These are phyloP conservation scores for Eupithecia tripunctaria DNA, from an alignment of 2,888 invertebrate species.

Conservation along the genomic window DNA sequence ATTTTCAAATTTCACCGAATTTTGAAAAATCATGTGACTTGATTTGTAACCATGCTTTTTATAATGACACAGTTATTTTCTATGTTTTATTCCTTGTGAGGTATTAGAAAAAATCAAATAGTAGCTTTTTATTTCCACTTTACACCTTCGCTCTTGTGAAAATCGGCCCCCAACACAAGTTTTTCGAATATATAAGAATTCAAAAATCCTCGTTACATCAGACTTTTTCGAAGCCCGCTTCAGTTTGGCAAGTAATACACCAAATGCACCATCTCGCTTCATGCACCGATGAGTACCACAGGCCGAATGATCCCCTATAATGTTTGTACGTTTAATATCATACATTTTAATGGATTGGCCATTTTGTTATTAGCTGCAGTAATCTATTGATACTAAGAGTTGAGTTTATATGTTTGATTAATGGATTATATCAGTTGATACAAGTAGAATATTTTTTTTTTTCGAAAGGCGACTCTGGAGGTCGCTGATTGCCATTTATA, in stretches of 20 bases:
- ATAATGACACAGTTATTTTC: too few relatives aligned
- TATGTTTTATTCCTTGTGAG: too few relatives aligned
- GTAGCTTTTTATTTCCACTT: too few relatives aligned
- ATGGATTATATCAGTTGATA: not conserved
- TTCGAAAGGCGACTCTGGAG: too few relatives aligned
- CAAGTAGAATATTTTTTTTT: not conserved
- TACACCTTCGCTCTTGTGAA: not conserved
- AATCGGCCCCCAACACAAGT: not conserved
- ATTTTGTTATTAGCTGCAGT: slow-evolving; percentile 65
- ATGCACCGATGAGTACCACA: slow-evolving; percentile 67
- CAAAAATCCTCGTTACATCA: slow-evolving; percentile 2
- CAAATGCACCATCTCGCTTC: slow-evolving; percentile 66
- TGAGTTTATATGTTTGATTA: not conserved
- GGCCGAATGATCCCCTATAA: slow-evolving; percentile 60
- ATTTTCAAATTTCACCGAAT: not conserved
- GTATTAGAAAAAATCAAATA: too few relatives aligned
- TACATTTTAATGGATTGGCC: slow-evolving; percentile 80
- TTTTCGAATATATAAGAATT: not conserved
- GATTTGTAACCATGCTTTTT: too few relatives aligned
- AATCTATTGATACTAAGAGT: slow-evolving; percentile 47
- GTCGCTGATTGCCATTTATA: not conserved
- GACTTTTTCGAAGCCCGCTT: slow-evolving; percentile 25
- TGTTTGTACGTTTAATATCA: slow-evolving; percentile 63
- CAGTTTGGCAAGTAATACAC: slow-evolving; percentile 49
- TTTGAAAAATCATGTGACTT: too few relatives aligned